These are phyloP conservation scores for Venustaconcha ellipsiformis DNA, from an alignment of 1,140 invertebrate species.

Conservation along the genomic window DNA sequence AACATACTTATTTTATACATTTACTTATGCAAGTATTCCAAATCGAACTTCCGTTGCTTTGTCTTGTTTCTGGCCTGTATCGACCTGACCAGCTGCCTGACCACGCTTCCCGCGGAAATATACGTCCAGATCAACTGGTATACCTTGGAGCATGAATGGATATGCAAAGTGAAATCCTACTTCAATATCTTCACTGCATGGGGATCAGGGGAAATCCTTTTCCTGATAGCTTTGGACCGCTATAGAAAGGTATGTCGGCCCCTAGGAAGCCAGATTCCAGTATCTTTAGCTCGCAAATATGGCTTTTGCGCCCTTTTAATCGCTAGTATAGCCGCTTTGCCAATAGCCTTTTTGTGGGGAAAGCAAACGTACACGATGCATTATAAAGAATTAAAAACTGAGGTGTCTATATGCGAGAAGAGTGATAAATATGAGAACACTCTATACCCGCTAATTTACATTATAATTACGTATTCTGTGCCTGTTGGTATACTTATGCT, in stretches of 20 bases:
- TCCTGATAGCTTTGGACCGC: slow-evolving; percentile 45
- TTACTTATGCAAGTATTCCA: slow-evolving; percentile 32
- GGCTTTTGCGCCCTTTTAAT: slow-evolving; percentile 1
- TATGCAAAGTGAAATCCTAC: slow-evolving; percentile 42
- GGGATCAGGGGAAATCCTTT: slow-evolving; percentile 36
- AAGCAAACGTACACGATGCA: slow-evolving; percentile 6
- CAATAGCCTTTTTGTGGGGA: slow-evolving; percentile 25
- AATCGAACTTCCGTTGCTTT: slow-evolving; percentile 42
- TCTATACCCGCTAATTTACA: slow-evolving; percentile 18
- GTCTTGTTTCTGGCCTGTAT: slow-evolving; percentile 40
- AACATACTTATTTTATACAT: slow-evolving; percentile 44
- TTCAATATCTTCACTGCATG: slow-evolving; percentile 44
- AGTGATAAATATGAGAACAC: slow-evolving; percentile 24
- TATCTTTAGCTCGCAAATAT: slow-evolving; percentile 14
- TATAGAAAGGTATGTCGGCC: slow-evolving; percentile 47
- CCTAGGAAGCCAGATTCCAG: slow-evolving; percentile 37
- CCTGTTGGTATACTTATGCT: slow-evolving; percentile 11
- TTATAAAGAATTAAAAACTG: neutral
- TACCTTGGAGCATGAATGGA: slow-evolving; percentile 28
- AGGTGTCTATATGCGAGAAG: slow-evolving; percentile 22
- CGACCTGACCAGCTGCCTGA: slow-evolving; percentile 41
- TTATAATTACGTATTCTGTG: slow-evolving; percentile 9
- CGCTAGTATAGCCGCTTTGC: slow-evolving; percentile 7
- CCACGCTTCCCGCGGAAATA: slow-evolving; percentile 47
- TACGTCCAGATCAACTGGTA: slow-evolving; percentile 43